These are phyloP conservation scores for Dysdera silvatica DNA, from an alignment of 1,140 invertebrate genomes.

Conservation along the genomic window DNA sequence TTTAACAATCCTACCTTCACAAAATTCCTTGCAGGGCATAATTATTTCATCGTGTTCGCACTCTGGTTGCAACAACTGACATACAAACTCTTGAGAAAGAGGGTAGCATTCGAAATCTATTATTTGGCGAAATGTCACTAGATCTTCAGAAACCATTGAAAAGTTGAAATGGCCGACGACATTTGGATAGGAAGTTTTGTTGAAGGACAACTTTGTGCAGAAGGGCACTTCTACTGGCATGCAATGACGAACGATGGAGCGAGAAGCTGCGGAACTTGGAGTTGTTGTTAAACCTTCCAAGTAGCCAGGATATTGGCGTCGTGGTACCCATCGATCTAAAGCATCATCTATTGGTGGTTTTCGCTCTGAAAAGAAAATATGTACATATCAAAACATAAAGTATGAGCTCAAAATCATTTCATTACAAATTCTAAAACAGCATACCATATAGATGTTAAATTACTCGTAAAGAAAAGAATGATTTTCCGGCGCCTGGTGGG, in stretches of 20 bases:
- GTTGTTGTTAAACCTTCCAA: slow-evolving; percentile 46
- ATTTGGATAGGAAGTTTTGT: slow-evolving; percentile 75
- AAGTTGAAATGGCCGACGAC: slow-evolving; percentile 56
- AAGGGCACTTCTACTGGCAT: slow-evolving; percentile 57
- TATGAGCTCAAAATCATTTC: too few species aligned
- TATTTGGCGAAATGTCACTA: slow-evolving; percentile 69
- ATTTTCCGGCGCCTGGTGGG: too few species aligned
- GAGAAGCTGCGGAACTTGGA: slow-evolving; percentile 42
- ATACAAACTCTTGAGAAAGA: slow-evolving; percentile 74
- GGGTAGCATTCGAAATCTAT: slow-evolving; percentile 79
- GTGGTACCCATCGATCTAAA: slow-evolving; percentile 29
- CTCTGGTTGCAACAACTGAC: slow-evolving; percentile 69
- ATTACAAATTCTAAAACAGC: too few species aligned
- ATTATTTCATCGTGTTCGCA: slow-evolving; percentile 56
- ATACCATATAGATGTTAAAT: too few species aligned
- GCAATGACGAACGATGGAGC: slow-evolving; percentile 54
- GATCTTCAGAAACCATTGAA: slow-evolving; percentile 60
- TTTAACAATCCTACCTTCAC: slow-evolving; percentile 48
- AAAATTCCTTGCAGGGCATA: slow-evolving; percentile 72
- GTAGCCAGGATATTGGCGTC: slow-evolving; percentile 33
- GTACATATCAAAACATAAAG: too few species aligned
- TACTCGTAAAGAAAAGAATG: too few species aligned
- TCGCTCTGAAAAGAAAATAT: slow-evolving; percentile 15
- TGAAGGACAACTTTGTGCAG: slow-evolving; percentile 62
- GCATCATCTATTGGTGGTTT: slow-evolving; percentile 16